Evolutionary conservation across 1,140 invertebrate species (phyloP).

Genomic region (Drosophila tani): DNA sequence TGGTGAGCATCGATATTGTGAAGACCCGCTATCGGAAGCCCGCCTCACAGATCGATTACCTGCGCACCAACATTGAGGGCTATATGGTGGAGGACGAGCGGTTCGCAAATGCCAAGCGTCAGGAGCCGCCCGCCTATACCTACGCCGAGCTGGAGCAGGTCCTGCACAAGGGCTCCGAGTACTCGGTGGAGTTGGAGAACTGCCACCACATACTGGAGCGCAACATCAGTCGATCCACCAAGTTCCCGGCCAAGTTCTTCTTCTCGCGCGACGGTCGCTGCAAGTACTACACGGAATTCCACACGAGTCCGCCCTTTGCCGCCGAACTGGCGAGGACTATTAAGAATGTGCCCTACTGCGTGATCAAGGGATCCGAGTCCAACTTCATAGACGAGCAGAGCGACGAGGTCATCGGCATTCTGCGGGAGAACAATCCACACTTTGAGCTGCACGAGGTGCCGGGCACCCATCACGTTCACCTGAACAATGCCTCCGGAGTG

Average conservation of each 20-base stretch:
- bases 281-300: slow-evolving; percentile 83
- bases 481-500: slow-evolving; percentile 88
- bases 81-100: slow-evolving; percentile 79
- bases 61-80: slow-evolving; percentile 75
- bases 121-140: slow-evolving; percentile 87
- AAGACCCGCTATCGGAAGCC: slow-evolving; percentile 85
- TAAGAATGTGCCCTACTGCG: slow-evolving; percentile 73
- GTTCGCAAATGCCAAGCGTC: slow-evolving; percentile 62
- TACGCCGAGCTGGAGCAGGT: slow-evolving; percentile 87
- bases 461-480: slow-evolving; percentile 90
- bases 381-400: slow-evolving; percentile 69
- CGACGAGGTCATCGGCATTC: slow-evolving; percentile 86
- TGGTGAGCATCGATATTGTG: slow-evolving; percentile 88
- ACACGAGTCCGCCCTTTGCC: slow-evolving; percentile 62
- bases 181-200: slow-evolving; percentile 86
- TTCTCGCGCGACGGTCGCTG: slow-evolving; percentile 87
- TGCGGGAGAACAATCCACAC: slow-evolving; percentile 86
- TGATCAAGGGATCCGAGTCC: slow-evolving; percentile 77
- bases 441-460: slow-evolving; percentile 88
- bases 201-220: slow-evolving; percentile 87
- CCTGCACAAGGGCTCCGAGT: slow-evolving; percentile 85
- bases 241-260: slow-evolving; percentile 87
- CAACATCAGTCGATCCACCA: slow-evolving; percentile 86
- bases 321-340: slow-evolving; percentile 73
- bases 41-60: slow-evolving; percentile 63